These are phyloP conservation scores for Sigmodon hispidus DNA, from an alignment of 2,113 vertebrate genomes.

Conservation along the genomic window DNA sequence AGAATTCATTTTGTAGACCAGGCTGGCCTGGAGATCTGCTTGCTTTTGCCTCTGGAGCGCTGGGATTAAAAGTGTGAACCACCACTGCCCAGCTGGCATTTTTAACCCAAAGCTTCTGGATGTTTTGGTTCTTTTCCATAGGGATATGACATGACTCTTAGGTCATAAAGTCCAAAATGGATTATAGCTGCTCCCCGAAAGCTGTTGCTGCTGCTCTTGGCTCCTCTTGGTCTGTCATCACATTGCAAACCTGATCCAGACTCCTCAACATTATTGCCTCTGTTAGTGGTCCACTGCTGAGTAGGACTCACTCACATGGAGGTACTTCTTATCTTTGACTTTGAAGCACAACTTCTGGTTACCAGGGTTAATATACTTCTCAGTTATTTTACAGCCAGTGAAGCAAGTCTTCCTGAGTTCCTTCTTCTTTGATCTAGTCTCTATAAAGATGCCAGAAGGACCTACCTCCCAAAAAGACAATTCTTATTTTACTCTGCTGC, in stretches of 20 bases:
- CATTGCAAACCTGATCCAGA: not conserved
- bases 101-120: constrained; percentile 38
- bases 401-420: not conserved
- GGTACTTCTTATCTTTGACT: not conserved
- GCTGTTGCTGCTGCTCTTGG: not conserved
- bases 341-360: not conserved
- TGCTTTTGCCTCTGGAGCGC: not conserved
- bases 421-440: not conserved
- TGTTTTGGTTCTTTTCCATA: not conserved
- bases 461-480: not conserved
- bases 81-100: not conserved
- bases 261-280: not conserved
- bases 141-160: not conserved
- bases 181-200: not conserved
- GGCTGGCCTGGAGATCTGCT: not conserved
- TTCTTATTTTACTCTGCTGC: not conserved
- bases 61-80: too few species aligned
- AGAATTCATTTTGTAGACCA: not conserved
- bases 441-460: not conserved
- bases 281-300: not conserved
- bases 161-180: not conserved
- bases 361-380: not conserved
- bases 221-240: not conserved
- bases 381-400: constrained; percentile 22
- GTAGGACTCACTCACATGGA: not conserved